Evolutionary conservation across 2,113 vertebrate species (phyloP).

Genomic region (human): DNA sequence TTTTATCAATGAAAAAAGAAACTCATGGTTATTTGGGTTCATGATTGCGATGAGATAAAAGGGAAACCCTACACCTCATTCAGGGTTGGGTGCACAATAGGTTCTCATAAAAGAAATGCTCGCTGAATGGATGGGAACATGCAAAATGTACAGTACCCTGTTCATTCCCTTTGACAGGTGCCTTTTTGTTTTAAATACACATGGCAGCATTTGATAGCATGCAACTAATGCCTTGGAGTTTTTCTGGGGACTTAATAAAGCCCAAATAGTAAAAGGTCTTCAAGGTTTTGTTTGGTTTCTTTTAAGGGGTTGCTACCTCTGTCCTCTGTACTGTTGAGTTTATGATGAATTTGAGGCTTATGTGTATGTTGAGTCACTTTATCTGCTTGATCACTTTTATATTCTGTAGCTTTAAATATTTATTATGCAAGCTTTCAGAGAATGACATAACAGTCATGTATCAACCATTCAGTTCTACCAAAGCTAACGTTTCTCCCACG

Average conservation of each 20-base stretch:
- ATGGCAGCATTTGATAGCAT: conserved; percentile 51
- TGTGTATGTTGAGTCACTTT: conserved; percentile 23
- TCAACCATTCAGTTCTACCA: neutral
- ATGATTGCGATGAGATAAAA: conserved; percentile 72
- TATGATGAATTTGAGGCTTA: conserved; percentile 41
- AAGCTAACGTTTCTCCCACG: conserved; percentile 22
- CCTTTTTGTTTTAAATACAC: conserved; percentile 64
- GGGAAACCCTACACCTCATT: conserved; percentile 72
- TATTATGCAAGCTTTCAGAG: conserved; percentile 32
- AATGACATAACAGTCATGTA: neutral
- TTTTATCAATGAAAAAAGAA: conserved; percentile 60
- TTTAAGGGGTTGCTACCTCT: neutral
- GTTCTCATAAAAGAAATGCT: conserved; percentile 60
- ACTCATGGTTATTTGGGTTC: conserved; percentile 71
- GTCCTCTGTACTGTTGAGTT: neutral
- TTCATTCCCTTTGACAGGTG: conserved; percentile 68
- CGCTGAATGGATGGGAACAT: conserved; percentile 63
- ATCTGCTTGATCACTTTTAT: conserved; percentile 47
- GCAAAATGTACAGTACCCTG: conserved; percentile 48
- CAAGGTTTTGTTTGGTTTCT: conserved; percentile 33
- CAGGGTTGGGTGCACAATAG: conserved; percentile 51
- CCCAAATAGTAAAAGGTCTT: conserved; percentile 14
- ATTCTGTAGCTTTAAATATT: conserved; percentile 55
- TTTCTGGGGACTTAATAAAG: conserved; percentile 47
- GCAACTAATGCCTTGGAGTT: conserved; percentile 20